Evolutionary conservation across 2,797 vertebrate species (phyloP).

Genomic region (Gymnothorax reevesii): DNA sequence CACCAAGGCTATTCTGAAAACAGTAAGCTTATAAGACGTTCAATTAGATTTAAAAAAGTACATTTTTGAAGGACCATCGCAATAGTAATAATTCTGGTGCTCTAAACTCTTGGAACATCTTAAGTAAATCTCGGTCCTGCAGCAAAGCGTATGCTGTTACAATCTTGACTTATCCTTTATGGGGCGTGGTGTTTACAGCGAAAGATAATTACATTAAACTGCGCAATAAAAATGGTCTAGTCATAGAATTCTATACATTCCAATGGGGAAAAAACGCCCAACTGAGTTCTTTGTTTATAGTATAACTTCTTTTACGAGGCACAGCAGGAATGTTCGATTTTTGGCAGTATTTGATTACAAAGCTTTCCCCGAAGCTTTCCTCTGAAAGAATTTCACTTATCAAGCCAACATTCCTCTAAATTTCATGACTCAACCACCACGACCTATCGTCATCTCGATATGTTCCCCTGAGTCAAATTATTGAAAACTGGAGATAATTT

Average conservation of each 20-base stretch:
- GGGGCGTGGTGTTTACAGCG: conserved; percentile 72
- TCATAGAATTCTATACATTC: conserved; percentile 49
- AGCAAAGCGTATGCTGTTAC: conserved; percentile 46
- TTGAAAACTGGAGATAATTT: background rate
- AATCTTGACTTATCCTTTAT: conserved; percentile 71
- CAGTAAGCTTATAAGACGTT: background rate
- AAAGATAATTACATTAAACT: conserved; percentile 60
- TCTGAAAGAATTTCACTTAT: conserved; percentile 63
- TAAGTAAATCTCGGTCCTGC: conserved; percentile 6
- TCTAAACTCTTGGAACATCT: conserved; percentile 2
- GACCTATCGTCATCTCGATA: conserved; percentile 18
- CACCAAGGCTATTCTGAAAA: background rate
- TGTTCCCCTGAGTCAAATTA: background rate
- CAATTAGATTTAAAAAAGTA: background rate
- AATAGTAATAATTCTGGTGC: background rate
- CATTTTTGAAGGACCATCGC: background rate
- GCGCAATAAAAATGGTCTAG: conserved; percentile 40
- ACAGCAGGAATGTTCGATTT: conserved; percentile 72
- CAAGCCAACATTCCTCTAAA: conserved; percentile 54
- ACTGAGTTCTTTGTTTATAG: conserved; percentile 75
- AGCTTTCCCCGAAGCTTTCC: conserved; percentile 70
- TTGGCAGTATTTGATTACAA: conserved; percentile 76
- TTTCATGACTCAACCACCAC: conserved; percentile 38
- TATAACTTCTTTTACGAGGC: conserved; percentile 74
- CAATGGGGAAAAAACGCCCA: conserved; percentile 69